These are phyloP conservation scores for Tetragonula carbonaria DNA, from an alignment of 2,888 invertebrate species.

Conservation along the genomic window DNA sequence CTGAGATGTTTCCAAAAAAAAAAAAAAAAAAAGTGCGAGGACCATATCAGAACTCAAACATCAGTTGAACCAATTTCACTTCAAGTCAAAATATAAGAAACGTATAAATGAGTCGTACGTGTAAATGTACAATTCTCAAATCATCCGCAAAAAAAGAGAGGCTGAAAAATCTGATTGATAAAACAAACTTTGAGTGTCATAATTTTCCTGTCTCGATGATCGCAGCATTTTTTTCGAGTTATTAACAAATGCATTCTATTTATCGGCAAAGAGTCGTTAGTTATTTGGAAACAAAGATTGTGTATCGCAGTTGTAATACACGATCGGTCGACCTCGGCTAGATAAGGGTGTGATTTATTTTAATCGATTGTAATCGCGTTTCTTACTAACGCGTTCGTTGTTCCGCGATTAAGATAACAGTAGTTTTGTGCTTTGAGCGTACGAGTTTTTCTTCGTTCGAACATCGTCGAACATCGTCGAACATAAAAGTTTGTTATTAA, in stretches of 20 bases:
- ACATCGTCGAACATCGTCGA: neutral
- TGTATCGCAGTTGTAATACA: neutral
- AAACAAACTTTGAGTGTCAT: neutral
- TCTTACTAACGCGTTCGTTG: neutral
- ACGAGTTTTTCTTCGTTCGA: neutral
- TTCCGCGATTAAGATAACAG: neutral
- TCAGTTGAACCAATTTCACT: neutral
- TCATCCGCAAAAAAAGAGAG: neutral
- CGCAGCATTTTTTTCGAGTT: neutral
- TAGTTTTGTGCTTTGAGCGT: neutral
- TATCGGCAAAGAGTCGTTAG: neutral
- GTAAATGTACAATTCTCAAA: neutral
- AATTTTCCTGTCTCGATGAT: neutral
- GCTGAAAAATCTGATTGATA: too few relatives aligned
- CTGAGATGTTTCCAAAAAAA: too few relatives aligned
- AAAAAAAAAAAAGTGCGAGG: neutral
- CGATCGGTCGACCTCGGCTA: neutral
- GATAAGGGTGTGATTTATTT: constrained; percentile 29
- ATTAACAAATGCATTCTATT: too few relatives aligned
- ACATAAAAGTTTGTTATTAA: neutral
- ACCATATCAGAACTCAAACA: neutral
- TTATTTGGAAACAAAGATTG: constrained; percentile 1
- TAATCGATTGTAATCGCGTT: neutral
- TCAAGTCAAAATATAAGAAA: neutral
- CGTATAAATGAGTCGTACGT: neutral